These are phyloP conservation scores for Paraescarpia echinospica DNA, from an alignment of 1,140 invertebrate species.

Conservation along the genomic window DNA sequence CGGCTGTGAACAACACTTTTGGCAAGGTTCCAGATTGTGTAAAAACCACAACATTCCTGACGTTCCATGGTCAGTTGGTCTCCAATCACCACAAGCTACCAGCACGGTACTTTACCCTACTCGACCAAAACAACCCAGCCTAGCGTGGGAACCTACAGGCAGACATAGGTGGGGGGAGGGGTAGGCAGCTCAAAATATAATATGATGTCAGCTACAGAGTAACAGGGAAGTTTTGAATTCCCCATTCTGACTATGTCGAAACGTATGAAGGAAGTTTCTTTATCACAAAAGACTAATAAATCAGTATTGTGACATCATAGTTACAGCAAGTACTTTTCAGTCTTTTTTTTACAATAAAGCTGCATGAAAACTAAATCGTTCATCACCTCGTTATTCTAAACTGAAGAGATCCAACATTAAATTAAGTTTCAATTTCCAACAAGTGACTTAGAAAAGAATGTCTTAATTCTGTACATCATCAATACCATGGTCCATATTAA, in stretches of 20 bases:
- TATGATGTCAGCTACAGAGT: neutral
- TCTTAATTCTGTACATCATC: too few relatives aligned
- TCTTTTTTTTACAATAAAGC: neutral
- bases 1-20: neutral
- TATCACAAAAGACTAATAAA: neutral
- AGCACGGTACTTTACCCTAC: neutral
- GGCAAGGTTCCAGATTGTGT: neutral
- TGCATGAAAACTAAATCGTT: neutral
- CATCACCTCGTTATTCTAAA: neutral
- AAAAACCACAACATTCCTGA: neutral
- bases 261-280: neutral
- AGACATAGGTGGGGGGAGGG: too few relatives aligned
- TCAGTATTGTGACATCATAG: neutral
- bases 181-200: neutral
- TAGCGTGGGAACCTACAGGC: neutral
- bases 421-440: too few relatives aligned
- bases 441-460: too few relatives aligned
- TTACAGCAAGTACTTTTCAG: neutral
- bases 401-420: neutral
- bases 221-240: neutral
- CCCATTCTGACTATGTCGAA: neutral
- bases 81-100: neutral
- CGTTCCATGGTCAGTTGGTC: neutral
- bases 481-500: too few relatives aligned
- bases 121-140: neutral